Conservation (phyloP, 2,113 vertebrate genomes). For the Mohoua ochrocephala region DNA sequence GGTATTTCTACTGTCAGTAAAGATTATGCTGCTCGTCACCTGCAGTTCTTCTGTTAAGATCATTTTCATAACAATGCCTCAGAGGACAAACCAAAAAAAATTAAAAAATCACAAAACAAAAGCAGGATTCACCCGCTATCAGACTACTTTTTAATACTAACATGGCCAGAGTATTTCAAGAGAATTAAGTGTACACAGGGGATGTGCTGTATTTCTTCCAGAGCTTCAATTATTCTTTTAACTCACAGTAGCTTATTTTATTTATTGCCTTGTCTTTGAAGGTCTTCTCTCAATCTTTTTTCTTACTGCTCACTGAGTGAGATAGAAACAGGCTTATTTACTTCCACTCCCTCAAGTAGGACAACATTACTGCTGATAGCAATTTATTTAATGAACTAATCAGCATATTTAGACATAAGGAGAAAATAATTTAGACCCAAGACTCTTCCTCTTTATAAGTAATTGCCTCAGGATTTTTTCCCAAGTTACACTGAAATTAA, state of each 20-base stretch:
- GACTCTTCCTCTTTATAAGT: background rate
- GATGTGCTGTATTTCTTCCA: background rate
- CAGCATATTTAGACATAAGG: background rate
- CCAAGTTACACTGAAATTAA: background rate
- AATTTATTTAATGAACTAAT: constrained; percentile 3
- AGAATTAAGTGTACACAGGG: background rate
- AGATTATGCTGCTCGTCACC: background rate
- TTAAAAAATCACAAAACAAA: background rate
- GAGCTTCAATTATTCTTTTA: background rate
- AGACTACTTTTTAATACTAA: background rate
- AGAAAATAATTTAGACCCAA: background rate
- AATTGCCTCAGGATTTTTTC: background rate
- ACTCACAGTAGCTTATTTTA: background rate
- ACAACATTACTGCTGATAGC: background rate
- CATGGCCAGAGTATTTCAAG: background rate
- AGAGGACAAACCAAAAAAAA: background rate
- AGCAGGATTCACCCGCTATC: background rate
- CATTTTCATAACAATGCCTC: background rate
- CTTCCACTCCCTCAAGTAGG: background rate
- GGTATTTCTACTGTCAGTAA: background rate
- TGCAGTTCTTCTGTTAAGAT: background rate
- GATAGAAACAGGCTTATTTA: background rate
- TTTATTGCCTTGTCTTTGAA: background rate
- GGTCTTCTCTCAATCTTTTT: background rate
- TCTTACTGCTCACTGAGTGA: background rate